Percentiles rank a stretch among this genome's conserved stretches.
These are phyloP conservation scores for Rhinella marina DNA, from an alignment of 2,797 vertebrate genomes.

Conservation along the genomic window DNA sequence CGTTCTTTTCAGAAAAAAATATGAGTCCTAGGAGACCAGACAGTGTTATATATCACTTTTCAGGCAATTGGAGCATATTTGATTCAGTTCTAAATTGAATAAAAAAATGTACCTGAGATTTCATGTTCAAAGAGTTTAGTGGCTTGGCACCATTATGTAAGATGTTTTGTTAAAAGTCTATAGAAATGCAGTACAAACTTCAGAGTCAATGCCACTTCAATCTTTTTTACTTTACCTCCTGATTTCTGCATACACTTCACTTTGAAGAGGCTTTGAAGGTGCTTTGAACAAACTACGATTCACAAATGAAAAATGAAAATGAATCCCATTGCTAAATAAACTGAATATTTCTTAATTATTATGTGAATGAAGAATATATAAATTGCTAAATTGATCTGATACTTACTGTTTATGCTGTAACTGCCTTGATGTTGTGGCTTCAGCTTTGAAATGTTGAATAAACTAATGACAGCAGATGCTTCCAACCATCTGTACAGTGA, in stretches of 20 bases:
- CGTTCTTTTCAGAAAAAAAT: too few relatives aligned
- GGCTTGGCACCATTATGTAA: too few relatives aligned
- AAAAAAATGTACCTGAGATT: too few relatives aligned
- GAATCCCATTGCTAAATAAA: not conserved
- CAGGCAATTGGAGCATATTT: too few relatives aligned
- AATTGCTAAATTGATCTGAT: not conserved
- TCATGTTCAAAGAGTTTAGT: too few relatives aligned
- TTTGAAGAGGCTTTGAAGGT: not conserved
- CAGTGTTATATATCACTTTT: too few relatives aligned
- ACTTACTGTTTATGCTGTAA: slow-evolving; percentile 26
- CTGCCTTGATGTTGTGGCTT: slow-evolving; percentile 31
- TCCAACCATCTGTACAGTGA: slow-evolving; percentile 39
- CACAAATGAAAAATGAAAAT: not conserved
- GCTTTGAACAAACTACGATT: not conserved
- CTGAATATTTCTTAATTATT: not conserved
- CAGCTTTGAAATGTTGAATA: slow-evolving; percentile 15
- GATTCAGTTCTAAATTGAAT: too few relatives aligned
- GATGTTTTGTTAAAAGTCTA: too few relatives aligned
- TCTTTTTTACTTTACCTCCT: too few relatives aligned
- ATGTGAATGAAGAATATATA: not conserved
- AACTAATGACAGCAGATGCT: slow-evolving; percentile 34
- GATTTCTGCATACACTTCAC: not conserved
- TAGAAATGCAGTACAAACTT: too few relatives aligned
- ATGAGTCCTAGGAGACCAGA: too few relatives aligned
- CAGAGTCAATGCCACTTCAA: too few relatives aligned